A percentile compares a stretch with the other conserved stretches of the same genome.
phyloP scores from a whole-genome alignment of 1,140 invertebrate genomes.

The Drosophila orena region DNA sequence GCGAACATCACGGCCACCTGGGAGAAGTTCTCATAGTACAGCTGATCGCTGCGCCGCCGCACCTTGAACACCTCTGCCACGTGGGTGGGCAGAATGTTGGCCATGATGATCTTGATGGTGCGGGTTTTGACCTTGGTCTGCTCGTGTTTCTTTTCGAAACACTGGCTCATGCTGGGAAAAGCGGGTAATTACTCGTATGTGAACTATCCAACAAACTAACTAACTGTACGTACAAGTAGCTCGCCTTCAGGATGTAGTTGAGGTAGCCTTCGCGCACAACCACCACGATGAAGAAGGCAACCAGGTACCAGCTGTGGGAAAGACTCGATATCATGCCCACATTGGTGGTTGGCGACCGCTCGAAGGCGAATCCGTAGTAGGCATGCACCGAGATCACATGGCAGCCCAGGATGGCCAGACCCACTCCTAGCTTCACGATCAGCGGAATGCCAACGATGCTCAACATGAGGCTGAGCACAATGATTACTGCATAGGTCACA shows the following conservation, averaged over 20 bases:
- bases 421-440: constrained; percentile 88
- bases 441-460: constrained; percentile 93
- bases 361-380: constrained; percentile 86
- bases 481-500: constrained; percentile 91
- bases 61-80: constrained; percentile 91
- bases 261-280: constrained; percentile 25
- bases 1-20: constrained; percentile 96
- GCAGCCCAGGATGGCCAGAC: neutral
- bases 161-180: constrained; percentile 20
- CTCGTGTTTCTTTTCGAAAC: constrained; percentile 87
- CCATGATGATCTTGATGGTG: constrained; percentile 91
- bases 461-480: constrained; percentile 91
- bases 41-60: constrained; percentile 88
- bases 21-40: constrained; percentile 92
- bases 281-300: constrained; percentile 8
- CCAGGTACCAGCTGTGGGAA: constrained; percentile 33
- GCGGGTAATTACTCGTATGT: neutral
- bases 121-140: constrained; percentile 90
- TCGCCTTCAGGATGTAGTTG: constrained; percentile 31
- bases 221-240: constrained; percentile 28
- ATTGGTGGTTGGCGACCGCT: constrained; percentile 91
- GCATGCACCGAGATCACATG: constrained; percentile 86
- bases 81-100: constrained; percentile 93
- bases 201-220: neutral
- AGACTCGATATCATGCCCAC: constrained; percentile 78